Conservation (phyloP, 2,888 invertebrate species). For the Temnothorax ravouxi region DNA sequence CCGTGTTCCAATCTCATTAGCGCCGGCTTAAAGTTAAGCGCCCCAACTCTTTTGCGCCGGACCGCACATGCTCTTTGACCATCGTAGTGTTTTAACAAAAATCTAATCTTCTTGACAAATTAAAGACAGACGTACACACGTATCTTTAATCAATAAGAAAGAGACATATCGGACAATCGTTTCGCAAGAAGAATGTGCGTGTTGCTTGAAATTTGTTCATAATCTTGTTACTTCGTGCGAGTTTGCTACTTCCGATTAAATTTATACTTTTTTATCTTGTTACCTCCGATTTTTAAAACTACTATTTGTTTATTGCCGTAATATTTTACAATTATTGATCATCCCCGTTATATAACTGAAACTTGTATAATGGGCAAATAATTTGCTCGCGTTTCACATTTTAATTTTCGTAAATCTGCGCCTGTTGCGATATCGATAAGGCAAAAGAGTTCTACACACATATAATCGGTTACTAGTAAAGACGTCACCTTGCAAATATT, state of each 20-base stretch:
- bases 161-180: not conserved
- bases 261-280: not conserved
- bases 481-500: constrained; percentile 82
- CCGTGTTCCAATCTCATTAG: constrained; percentile 80
- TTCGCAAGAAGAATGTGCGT: not conserved
- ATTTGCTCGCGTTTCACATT: constrained; percentile 23
- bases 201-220: not conserved
- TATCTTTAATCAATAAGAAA: constrained; percentile 16
- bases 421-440: constrained; percentile 64
- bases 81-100: constrained; percentile 62
- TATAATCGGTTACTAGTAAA: constrained; percentile 71
- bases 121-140: constrained; percentile 29
- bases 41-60: constrained; percentile 75
- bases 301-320: not conserved
- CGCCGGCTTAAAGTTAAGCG: constrained; percentile 82
- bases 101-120: constrained; percentile 63
- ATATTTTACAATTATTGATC: not conserved
- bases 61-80: constrained; percentile 72
- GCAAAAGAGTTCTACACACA: constrained; percentile 63
- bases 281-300: not conserved
- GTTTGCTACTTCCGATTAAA: not conserved
- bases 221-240: not conserved
- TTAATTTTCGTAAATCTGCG: constrained; percentile 67
- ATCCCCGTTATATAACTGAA: too few species aligned
- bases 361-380: not conserved